Evolutionary conservation across 2,113 vertebrate species (phyloP), one percentile per base, ranked within the genome.

Genomic region (Centropus bengalensis): DNA sequence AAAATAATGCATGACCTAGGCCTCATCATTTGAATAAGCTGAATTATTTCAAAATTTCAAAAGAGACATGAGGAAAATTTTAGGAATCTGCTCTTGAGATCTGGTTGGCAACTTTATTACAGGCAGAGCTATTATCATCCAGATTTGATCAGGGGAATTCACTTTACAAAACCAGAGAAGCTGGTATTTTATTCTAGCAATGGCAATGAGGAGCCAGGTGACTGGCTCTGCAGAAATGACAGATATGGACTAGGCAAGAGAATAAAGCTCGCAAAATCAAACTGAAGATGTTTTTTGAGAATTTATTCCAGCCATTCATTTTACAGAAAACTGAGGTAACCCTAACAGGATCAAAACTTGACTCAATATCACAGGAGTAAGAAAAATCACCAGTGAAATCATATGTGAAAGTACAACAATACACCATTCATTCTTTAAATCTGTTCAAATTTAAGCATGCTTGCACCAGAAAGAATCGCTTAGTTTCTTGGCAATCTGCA

Each of bases 291-390:
- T 14, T 92, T 88, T 86, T 74, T 89, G 40, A 82, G 26, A 88
- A 73, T 97, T 97, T 96, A 97, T 97, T 96, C 26, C 92, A 91
- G 26, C 23, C 42, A 20, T 79, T 86, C 24, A 42, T 30, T n/a
- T 40, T 51, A 86, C 26, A 92, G 91, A 94, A 96, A 95, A 73
- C 86, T 93, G 94, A 94, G 92, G 88, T 89, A 96, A 97, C 20
- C 22, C 70, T 75, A 64, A 89, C 28, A 92, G 56, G 15, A 88
- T 32, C 19, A 64, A 55, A 90, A 91, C n/a, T 73, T 45, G 63
- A 55, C 14, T 67, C 26, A 63, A 2, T n/a, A 64, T 52, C 63
- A 63, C 52, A 80, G 44, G 80, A 83, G 3, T 42, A 85, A 89
- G 56, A 94, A 93, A 94, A 91, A 87, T 64, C 73, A 75, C 28